Evolutionary conservation across 2,888 invertebrate genomes (phyloP), one percentile per base, ranked within the genome.

Genomic region (Plagiodera versicolora): DNA sequence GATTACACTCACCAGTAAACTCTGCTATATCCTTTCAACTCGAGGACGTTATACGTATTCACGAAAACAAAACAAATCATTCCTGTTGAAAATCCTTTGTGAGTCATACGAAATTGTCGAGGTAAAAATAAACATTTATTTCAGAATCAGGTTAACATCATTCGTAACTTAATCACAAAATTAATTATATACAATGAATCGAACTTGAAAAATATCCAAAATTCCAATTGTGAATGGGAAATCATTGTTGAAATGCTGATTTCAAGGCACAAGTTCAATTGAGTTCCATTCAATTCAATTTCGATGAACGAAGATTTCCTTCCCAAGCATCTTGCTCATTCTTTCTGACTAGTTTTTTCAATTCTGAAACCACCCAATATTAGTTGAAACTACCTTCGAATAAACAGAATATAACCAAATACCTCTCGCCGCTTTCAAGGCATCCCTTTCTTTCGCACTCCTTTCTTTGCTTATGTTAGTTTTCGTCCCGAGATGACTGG

Each of bases 261-360:
- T 14, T 5, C 28, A 58, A 58, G 58, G 58, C 58, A 58, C 58
- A 53, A n/a, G 35, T 53, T 35, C 39, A 32, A 54, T 9, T 32
- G 39, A 49, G n/a, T n/a, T 28, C 30, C 46, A 47, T 16, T 50
- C 54, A 51, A 19, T 30, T 45, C 18, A 10, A 57, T 56, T 52
- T 58, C 16, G 65, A 63, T 18, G 72, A 72, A 19, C 66, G 66
- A n/a, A 78, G 70, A 62, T 75, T 75, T 11, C 80, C 80, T 64
- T 80, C 79, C 80, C 80, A 80, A 17, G 80, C 80, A 67, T 79
- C 79, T 58, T 72, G 74, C 67, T 79, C 78, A 61, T 74, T 78
- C 68, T 80, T 77, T 58, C 71, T 72, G 56, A 75, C 72, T 54
- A 73, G 66, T 50, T 67, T 71, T 55, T 74, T 76, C 68, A 75